Conservation (phyloP, 2,797 vertebrate species). For the Galaxias olidus region DNA sequence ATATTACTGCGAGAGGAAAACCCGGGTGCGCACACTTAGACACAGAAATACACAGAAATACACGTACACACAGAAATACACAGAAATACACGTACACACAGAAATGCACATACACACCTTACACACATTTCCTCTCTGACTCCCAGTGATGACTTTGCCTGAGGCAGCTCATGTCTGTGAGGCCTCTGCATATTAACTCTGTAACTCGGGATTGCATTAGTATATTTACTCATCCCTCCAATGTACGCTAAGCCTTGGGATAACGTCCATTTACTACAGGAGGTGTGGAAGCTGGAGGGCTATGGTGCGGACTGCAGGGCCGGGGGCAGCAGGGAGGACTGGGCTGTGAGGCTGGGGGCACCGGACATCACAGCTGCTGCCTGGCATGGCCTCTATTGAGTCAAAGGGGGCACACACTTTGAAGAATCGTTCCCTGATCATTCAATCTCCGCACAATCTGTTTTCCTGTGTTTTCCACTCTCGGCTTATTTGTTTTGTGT, state of each 20-base stretch:
- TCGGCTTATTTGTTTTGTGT: neutral
- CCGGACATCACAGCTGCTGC: too few relatives aligned
- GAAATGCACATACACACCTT: constrained; percentile 27
- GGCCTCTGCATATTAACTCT: constrained; percentile 26
- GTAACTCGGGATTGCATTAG: constrained; percentile 14
- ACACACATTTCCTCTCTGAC: constrained; percentile 1
- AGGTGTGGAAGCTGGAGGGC: neutral
- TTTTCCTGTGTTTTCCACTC: too few relatives aligned
- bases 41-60: constrained; percentile 13
- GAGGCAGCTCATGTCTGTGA: constrained; percentile 36
- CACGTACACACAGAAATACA: constrained; percentile 2
- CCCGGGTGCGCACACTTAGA: constrained; percentile 27
- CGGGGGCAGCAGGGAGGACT: neutral
- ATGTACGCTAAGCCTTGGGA: constrained; percentile 2
- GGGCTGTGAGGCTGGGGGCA: too few relatives aligned
- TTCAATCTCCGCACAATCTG: too few relatives aligned
- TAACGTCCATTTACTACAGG: constrained; percentile 1
- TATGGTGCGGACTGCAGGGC: neutral
- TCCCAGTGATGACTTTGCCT: constrained; percentile 45
- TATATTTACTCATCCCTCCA: constrained; percentile 20
- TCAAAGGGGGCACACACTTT: too few relatives aligned
- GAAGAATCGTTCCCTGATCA: too few relatives aligned
- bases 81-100: constrained; percentile 1
- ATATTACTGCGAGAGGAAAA: constrained; percentile 50
- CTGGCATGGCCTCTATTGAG: too few relatives aligned